Percentiles rank a stretch among this genome's conserved stretches.
These are phyloP conservation scores for Melitaea cinxia DNA, from an alignment of 1,140 invertebrate genomes.

Conservation along the genomic window DNA sequence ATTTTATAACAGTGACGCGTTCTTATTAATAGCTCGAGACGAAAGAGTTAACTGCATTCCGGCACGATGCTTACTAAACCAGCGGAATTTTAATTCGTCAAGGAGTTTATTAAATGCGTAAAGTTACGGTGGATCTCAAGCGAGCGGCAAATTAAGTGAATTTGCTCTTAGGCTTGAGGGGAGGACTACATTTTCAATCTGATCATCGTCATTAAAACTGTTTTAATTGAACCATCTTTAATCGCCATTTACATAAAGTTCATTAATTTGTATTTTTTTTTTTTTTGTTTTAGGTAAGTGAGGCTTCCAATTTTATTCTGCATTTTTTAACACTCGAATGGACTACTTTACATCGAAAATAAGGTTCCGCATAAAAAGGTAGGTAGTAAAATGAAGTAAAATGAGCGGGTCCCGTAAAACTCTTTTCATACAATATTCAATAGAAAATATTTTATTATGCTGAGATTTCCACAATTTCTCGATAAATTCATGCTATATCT, in stretches of 20 bases:
- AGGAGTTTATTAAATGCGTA: conserved; percentile 77
- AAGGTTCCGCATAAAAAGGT: conserved; percentile 64
- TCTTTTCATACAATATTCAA: conserved; percentile 77
- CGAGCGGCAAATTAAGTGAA: conserved; percentile 73
- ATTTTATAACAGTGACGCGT: neutral
- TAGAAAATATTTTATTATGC: conserved; percentile 79
- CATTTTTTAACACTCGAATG: conserved; percentile 17
- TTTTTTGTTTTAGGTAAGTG: conserved; percentile 45
- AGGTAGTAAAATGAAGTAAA: conserved; percentile 67
- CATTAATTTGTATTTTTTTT: conserved; percentile 29
- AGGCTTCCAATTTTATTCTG: conserved; percentile 22
- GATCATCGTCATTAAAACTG: conserved; percentile 53
- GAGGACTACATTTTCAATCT: conserved; percentile 48
- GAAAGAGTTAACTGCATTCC: conserved; percentile 70
- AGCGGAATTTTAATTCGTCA: conserved; percentile 77
- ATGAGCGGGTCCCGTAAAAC: conserved; percentile 71
- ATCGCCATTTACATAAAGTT: neutral
- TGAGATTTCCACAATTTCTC: conserved; percentile 76
- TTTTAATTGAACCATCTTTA: neutral
- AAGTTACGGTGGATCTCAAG: conserved; percentile 68
- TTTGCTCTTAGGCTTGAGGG: conserved; percentile 56
- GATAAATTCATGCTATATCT: conserved; percentile 76
- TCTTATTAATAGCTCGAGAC: conserved; percentile 50
- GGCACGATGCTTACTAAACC: conserved; percentile 72
- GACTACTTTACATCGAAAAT: conserved; percentile 41